Evolutionary conservation across 2,113 vertebrate genomes (phyloP).

Genomic region (Suricata suricatta): DNA sequence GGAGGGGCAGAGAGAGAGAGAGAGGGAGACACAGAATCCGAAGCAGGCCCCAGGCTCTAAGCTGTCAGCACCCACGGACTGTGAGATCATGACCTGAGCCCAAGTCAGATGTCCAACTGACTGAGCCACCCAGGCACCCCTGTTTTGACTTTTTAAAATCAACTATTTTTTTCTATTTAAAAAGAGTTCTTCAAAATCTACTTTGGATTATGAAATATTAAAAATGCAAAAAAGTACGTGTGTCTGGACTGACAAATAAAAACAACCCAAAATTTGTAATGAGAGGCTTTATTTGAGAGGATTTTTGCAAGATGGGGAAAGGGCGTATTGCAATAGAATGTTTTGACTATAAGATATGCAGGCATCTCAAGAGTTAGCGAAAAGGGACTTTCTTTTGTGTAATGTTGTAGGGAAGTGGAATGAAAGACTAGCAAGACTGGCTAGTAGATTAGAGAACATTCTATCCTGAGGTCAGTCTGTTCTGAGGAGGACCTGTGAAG

Average conservation of each 20-base stretch:
- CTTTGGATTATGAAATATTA: slow-evolving; percentile 14
- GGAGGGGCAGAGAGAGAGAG: too few species aligned
- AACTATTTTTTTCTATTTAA: not conserved
- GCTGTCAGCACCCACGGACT: too few species aligned
- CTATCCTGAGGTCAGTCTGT: not conserved
- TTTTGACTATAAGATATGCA: not conserved
- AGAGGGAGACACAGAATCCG: too few species aligned
- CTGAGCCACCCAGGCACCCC: too few species aligned
- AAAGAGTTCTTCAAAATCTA: not conserved
- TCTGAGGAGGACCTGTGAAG: not conserved
- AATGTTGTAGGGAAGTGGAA: not conserved
- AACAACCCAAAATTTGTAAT: not conserved
- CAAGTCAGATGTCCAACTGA: too few species aligned
- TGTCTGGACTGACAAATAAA: not conserved
- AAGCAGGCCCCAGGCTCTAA: too few species aligned
- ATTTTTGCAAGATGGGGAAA: not conserved
- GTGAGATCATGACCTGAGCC: too few species aligned
- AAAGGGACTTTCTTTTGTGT: not conserved
- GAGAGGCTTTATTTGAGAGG: not conserved
- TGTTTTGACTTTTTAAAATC: slow-evolving; percentile 5
- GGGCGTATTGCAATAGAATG: not conserved
- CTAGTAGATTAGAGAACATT: not conserved
- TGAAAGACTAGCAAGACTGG: not conserved
- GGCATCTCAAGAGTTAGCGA: not conserved
- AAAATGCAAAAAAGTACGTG: not conserved